Evolutionary conservation across 2,113 vertebrate species (phyloP), one percentile per base, ranked within the genome.

Genomic region (Toxostoma redivivum): DNA sequence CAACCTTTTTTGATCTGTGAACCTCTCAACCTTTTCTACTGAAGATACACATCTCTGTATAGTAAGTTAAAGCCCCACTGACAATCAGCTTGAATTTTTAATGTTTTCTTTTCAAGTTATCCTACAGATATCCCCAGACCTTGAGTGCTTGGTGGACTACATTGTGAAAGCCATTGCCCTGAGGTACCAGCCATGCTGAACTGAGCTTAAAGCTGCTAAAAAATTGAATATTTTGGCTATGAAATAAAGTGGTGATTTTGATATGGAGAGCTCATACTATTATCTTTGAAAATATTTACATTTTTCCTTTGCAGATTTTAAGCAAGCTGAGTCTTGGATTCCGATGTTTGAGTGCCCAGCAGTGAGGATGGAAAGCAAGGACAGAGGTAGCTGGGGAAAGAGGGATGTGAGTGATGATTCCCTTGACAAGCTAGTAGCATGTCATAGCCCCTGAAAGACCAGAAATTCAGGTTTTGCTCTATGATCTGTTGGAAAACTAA

Each of bases 11-110:
- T 71, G 60, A 69, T 92, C 65, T 72, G 57, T 33, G 65, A 94
- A 91, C 86, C 12, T 93, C 58, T 82, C 65, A 81, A 33, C 51
- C 71, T 86, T 90, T 93, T 88, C 42, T 21, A 62, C 35, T 65
- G 82, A 93, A 90, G 53, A 67, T 69, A 79, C 40, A 69, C 25
- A 30, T 82, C 79, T 85, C 18, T 72, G 27, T 35, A 80, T 45
- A 56, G 67, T 40, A 47, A 94, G 38, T 66, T 83, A 92, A 96
- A 88, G 23, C 64, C 64, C 30, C 38, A 33, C 72, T 92, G 92
- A 93, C 67, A 86, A 88, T 81, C 42, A 72, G 42, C 35, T 78
- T 92, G 79, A 83, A 88, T 93, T 94, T 92, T 93, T 92, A 77
- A 88, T 83, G 27, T 64, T 90, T 94, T 64, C 53, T 87, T 91